These are phyloP conservation scores for Choristoneura fumiferana DNA, from an alignment of 1,140 invertebrate genomes.

Conservation along the genomic window DNA sequence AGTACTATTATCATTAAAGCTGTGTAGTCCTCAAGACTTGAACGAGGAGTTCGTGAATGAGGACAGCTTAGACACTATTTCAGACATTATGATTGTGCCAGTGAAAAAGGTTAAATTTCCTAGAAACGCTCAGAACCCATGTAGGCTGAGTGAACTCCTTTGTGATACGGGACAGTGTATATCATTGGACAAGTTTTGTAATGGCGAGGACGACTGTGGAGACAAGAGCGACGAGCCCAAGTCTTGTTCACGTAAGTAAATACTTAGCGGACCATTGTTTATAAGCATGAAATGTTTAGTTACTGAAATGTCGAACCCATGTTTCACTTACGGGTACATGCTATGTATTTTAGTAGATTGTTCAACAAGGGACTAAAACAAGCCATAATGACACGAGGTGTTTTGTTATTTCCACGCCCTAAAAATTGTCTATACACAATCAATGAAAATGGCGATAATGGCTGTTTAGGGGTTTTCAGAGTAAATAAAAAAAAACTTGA, in stretches of 20 bases:
- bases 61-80: conserved; percentile 46
- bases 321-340: not conserved
- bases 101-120: conserved; percentile 51
- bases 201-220: conserved; percentile 87
- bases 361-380: too few relatives aligned
- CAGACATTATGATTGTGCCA: conserved; percentile 42
- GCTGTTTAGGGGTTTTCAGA: too few relatives aligned
- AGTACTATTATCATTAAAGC: conserved; percentile 61
- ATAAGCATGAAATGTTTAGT: not conserved
- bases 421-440: too few relatives aligned
- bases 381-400: too few relatives aligned
- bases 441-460: too few relatives aligned
- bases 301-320: not conserved
- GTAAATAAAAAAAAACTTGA: too few relatives aligned
- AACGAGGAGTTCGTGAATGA: conserved; percentile 64
- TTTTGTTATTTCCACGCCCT: too few relatives aligned
- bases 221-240: conserved; percentile 88
- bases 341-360: too few relatives aligned
- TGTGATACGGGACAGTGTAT: conserved; percentile 87
- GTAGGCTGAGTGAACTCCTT: conserved; percentile 87
- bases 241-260: conserved; percentile 87
- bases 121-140: conserved; percentile 62
- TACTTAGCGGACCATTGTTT: not conserved
- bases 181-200: conserved; percentile 87
- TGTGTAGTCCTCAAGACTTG: conserved; percentile 67